Conservation (phyloP, 1,140 invertebrate species). For the Cyrtorhinus lividipennis region DNA sequence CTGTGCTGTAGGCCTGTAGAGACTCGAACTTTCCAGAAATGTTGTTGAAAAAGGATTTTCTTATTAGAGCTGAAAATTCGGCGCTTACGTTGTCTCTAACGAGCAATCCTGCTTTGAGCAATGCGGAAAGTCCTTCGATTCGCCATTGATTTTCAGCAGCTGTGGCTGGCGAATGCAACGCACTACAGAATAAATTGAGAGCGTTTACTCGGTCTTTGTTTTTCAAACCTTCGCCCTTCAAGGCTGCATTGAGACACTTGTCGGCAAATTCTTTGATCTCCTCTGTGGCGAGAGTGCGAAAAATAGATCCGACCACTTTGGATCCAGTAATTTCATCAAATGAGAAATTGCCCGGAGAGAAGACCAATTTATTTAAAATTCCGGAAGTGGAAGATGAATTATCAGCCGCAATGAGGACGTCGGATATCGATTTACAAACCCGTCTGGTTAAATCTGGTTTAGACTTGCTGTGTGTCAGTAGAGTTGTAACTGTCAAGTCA, state of each 20-base stretch:
- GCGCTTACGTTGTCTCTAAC: not conserved
- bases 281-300: not conserved
- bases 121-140: not conserved
- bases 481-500: not conserved
- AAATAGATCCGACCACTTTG: not conserved
- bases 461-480: not conserved
- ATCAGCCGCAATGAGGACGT: not conserved
- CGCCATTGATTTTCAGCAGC: not conserved
- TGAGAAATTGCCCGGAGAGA: not conserved
- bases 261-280: not conserved
- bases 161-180: not conserved
- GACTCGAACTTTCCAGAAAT: not conserved
- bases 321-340: not conserved
- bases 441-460: not conserved
- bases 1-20: not conserved
- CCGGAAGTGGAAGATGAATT: not conserved
- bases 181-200: not conserved
- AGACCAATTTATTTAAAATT: not conserved
- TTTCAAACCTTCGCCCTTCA: not conserved
- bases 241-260: not conserved
- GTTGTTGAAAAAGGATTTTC: slow-evolving; percentile 2
- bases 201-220: not conserved
- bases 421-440: not conserved
- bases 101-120: not conserved
- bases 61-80: slow-evolving; percentile 3